These are phyloP conservation scores for Triplophysa rosa DNA, from an alignment of 2,113 vertebrate genomes.

Conservation along the genomic window DNA sequence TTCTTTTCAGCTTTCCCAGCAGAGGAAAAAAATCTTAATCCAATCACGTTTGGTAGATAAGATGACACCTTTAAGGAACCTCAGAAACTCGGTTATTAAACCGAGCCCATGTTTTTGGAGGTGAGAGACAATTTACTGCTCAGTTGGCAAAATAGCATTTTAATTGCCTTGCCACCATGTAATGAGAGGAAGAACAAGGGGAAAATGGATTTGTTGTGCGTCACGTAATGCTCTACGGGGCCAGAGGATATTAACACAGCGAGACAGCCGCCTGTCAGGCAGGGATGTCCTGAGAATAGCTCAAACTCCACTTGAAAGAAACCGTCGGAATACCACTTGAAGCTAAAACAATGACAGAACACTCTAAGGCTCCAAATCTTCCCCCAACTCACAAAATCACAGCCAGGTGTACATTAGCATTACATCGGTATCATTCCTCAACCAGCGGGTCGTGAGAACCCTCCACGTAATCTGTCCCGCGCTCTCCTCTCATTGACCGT, in stretches of 20 bases:
- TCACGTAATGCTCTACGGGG: constrained; percentile 21
- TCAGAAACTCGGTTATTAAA: neutral
- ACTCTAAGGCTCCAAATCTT: neutral
- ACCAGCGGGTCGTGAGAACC: neutral
- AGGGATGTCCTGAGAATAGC: constrained; percentile 10
- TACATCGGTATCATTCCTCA: constrained; percentile 9
- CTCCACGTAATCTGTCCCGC: neutral
- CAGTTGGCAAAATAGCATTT: constrained; percentile 20
- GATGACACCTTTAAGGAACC: neutral
- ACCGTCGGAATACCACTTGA: neutral
- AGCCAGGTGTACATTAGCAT: constrained; percentile 36
- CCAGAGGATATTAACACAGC: constrained; percentile 21
- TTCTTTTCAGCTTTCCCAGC: neutral
- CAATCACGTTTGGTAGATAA: constrained; percentile 5
- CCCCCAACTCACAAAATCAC: neutral
- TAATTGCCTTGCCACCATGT: constrained; percentile 35
- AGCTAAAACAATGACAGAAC: neutral
- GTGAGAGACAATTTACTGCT: constrained; percentile 17
- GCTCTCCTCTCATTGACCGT: constrained; percentile 9
- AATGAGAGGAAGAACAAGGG: neutral
- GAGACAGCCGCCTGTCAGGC: neutral
- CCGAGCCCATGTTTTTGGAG: neutral
- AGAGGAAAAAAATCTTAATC: neutral
- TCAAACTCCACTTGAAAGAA: constrained; percentile 18
- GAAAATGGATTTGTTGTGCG: neutral